Evolutionary conservation across 1,140 invertebrate species (phyloP).

Genomic region (Drosophila subobscura): DNA sequence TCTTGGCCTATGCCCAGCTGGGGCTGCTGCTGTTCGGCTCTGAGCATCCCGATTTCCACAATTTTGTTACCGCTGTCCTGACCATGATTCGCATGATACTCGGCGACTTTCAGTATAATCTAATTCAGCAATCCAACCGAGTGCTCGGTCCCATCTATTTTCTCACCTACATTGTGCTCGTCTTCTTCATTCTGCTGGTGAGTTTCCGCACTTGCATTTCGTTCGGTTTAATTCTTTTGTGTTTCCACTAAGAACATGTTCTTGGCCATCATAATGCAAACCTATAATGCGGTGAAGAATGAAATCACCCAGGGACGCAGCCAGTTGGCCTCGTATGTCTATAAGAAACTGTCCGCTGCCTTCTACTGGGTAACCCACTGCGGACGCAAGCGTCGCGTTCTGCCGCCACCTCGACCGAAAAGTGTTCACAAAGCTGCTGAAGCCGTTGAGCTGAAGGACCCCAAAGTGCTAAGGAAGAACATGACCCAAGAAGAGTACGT

Average conservation of each 20-base stretch:
- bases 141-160: conserved; percentile 92
- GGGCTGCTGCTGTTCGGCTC: conserved; percentile 89
- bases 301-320: conserved; percentile 85
- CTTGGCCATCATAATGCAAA: conserved; percentile 93
- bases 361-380: conserved; percentile 41
- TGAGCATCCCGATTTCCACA: conserved; percentile 87
- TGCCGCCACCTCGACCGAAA: too few species aligned
- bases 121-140: conserved; percentile 88
- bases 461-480: neutral
- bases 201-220: conserved; percentile 14
- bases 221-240: too few species aligned
- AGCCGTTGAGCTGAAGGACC: conserved; percentile 13
- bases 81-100: conserved; percentile 91
- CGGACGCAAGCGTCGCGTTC: conserved; percentile 31
- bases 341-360: conserved; percentile 37
- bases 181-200: conserved; percentile 92
- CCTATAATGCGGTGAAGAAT: conserved; percentile 89
- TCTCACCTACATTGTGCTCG: conserved; percentile 90
- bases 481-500: too few species aligned
- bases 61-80: conserved; percentile 87
- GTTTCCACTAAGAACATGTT: conserved; percentile 89
- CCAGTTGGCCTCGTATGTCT: conserved; percentile 64
- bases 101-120: conserved; percentile 92
- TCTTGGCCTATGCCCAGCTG: conserved; percentile 90
- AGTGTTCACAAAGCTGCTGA: neutral